Evolutionary conservation across 2,797 vertebrate genomes (phyloP).

Genomic region (Chiloscyllium punctatum): DNA sequence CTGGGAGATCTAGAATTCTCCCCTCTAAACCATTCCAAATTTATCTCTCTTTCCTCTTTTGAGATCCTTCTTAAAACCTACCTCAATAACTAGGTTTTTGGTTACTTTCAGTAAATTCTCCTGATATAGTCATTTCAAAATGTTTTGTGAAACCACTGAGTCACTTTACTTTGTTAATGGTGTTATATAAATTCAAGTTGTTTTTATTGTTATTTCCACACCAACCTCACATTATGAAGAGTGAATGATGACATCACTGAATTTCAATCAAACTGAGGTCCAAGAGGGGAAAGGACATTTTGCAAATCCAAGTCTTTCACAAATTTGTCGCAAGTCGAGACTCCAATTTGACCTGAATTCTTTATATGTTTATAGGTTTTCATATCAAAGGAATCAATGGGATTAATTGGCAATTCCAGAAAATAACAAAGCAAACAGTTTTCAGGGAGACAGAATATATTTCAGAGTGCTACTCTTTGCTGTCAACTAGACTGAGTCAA

Average conservation of each 20-base stretch:
- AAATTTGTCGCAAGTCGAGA: background rate
- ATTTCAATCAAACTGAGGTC: background rate
- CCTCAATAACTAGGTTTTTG: background rate
- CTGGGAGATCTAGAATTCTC: background rate
- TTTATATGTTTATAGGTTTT: background rate
- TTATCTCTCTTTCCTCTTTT: background rate
- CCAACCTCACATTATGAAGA: background rate
- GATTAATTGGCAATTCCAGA: background rate
- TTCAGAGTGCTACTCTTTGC: background rate
- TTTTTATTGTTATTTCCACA: background rate
- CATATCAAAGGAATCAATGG: background rate
- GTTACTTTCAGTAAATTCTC: background rate
- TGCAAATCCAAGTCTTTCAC: background rate
- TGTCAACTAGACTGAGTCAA: background rate
- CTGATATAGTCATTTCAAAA: background rate
- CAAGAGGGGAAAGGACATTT: background rate
- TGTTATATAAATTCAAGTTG: background rate
- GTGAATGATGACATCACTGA: background rate
- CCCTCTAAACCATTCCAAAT: background rate
- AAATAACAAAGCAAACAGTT: background rate
- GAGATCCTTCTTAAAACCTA: background rate
- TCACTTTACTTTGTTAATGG: background rate
- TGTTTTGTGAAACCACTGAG: background rate
- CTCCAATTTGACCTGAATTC: background rate
- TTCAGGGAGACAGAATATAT: background rate